Evolutionary conservation across 1,140 invertebrate species (phyloP).

Genomic region (Drosophila leontia): DNA sequence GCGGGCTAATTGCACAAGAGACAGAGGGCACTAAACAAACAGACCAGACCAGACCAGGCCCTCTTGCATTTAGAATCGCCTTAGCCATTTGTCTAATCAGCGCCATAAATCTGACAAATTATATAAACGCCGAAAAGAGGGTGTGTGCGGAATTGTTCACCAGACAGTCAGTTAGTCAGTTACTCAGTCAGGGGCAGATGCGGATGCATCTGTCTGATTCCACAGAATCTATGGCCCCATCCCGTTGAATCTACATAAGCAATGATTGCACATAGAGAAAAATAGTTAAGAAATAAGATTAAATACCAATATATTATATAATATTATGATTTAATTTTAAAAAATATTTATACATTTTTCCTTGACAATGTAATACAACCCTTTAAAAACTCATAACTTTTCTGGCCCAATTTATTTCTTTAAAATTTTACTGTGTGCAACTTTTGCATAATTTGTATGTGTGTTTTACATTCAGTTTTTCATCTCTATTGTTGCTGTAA

Average conservation of each 20-base stretch:
- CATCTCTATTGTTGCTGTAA: conserved; percentile 43
- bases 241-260: conserved; percentile 18
- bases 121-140: conserved; percentile 68
- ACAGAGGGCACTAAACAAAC: conserved; percentile 4
- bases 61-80: conserved; percentile 58
- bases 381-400: not conserved
- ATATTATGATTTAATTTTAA: too few species aligned
- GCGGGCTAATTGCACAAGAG: conserved; percentile 73
- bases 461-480: conserved; percentile 67
- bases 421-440: conserved; percentile 6
- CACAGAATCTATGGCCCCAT: conserved; percentile 45
- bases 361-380: too few species aligned
- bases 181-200: conserved; percentile 62
- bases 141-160: conserved; percentile 72
- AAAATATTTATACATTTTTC: too few species aligned
- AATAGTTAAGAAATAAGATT: not conserved
- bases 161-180: conserved; percentile 25
- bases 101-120: conserved; percentile 80
- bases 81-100: conserved; percentile 66
- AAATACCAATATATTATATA: not conserved
- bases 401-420: not conserved
- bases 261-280: not conserved
- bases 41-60: too few species aligned
- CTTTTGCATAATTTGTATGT: conserved; percentile 74
- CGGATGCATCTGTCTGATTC: conserved; percentile 73